Evolutionary conservation across 2,888 invertebrate species (phyloP).

Genomic region (Drosophila mimetica): DNA sequence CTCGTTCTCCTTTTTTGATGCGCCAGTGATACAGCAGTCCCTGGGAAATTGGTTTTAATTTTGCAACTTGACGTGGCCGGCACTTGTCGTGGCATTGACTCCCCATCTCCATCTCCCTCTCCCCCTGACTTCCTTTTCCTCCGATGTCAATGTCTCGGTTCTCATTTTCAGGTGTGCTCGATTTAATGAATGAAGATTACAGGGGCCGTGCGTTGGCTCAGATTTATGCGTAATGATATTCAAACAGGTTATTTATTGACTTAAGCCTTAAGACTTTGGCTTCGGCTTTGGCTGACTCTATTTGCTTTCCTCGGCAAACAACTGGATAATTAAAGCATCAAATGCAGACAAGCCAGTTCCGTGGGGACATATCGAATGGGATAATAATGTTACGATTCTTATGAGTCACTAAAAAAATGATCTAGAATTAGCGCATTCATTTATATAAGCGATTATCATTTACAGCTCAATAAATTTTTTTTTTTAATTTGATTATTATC

Average conservation of each 20-base stretch:
- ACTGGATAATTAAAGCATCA: conserved; percentile 70
- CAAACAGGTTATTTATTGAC: conserved; percentile 61
- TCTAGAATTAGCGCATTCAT: neutral
- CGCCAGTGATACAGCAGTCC: conserved; percentile 63
- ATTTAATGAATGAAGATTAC: conserved; percentile 69
- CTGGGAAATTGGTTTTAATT: conserved; percentile 54
- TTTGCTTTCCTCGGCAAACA: conserved; percentile 42
- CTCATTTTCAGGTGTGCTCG: conserved; percentile 45
- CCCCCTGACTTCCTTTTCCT: conserved; percentile 11
- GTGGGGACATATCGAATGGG: conserved; percentile 32
- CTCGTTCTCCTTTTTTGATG: conserved; percentile 39
- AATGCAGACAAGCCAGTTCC: conserved; percentile 54
- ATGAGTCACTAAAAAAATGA: too few species aligned
- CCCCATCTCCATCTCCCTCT: neutral
- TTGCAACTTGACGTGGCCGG: conserved; percentile 48
- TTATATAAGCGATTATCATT: neutral
- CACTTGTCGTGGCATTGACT: conserved; percentile 35
- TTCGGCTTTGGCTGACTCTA: conserved; percentile 27
- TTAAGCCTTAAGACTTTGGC: conserved; percentile 29
- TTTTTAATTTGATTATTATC: neutral
- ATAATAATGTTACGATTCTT: conserved; percentile 4
- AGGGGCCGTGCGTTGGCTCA: conserved; percentile 39
- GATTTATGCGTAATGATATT: conserved; percentile 62
- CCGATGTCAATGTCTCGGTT: conserved; percentile 52
- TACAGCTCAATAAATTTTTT: neutral